Percentiles rank a stretch among this genome's conserved stretches.
Evolutionary conservation across 1,140 invertebrate genomes (phyloP).

Genomic region (Caenorhabditis elegans): DNA sequence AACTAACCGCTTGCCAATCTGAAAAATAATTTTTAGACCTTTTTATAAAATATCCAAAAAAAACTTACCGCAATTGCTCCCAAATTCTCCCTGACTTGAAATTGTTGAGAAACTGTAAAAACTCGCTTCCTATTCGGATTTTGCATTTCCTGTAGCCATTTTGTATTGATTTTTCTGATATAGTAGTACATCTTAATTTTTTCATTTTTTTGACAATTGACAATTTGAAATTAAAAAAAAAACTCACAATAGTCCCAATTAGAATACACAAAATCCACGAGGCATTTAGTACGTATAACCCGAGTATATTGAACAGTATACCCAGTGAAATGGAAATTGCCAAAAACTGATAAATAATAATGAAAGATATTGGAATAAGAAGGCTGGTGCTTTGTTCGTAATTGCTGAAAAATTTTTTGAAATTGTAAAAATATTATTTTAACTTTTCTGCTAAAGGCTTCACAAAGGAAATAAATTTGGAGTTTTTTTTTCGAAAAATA

Average conservation of each 20-base stretch:
- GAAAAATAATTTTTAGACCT: too few relatives aligned
- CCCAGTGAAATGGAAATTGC: neutral
- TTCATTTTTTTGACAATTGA: neutral
- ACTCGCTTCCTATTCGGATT: neutral
- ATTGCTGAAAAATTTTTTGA: neutral
- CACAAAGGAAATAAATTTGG: too few relatives aligned
- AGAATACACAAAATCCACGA: neutral
- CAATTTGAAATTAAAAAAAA: neutral
- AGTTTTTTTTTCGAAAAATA: too few relatives aligned
- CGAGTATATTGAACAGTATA: neutral
- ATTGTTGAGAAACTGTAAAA: neutral
- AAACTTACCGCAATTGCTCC: neutral
- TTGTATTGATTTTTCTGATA: neutral
- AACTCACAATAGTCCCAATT: neutral
- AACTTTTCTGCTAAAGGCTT: too few relatives aligned
- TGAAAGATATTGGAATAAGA: neutral
- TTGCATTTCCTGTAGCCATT: neutral
- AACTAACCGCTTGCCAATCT: too few relatives aligned
- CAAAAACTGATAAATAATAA: neutral
- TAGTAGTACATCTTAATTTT: constrained; percentile 4
- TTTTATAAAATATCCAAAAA: too few relatives aligned
- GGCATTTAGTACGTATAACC: neutral
- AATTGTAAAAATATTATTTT: too few relatives aligned
- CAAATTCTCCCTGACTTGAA: neutral
- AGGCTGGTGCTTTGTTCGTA: neutral